A percentile compares a stretch with the other conserved stretches of the same genome.
phyloP scores from a whole-genome alignment of 2,797 vertebrate species.

The Rhincodon typus region DNA sequence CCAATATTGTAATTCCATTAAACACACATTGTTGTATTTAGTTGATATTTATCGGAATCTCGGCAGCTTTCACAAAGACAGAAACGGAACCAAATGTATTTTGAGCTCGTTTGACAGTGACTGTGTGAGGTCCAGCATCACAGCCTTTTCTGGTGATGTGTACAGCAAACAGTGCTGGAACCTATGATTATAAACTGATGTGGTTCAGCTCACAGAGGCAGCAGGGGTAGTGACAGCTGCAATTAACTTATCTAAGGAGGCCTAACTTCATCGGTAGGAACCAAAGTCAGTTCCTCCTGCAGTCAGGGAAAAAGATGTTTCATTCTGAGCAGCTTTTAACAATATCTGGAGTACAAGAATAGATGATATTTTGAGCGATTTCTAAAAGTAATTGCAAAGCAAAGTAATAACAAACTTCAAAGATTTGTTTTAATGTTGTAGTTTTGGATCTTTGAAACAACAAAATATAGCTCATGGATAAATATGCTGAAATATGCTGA shows the following conservation, averaged over 20 bases:
- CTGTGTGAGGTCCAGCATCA: neutral
- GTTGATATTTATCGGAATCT: neutral
- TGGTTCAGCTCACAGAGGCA: neutral
- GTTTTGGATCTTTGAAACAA: neutral
- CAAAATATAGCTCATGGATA: neutral
- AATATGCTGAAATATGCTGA: neutral
- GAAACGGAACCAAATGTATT: neutral
- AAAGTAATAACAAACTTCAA: neutral
- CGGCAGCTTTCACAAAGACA: neutral
- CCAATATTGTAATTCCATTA: neutral
- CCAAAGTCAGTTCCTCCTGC: neutral
- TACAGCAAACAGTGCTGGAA: neutral
- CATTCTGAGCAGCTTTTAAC: neutral
- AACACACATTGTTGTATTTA: neutral
- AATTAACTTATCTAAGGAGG: neutral
- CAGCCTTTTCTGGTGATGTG: neutral
- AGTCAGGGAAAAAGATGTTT: neutral
- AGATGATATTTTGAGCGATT: neutral
- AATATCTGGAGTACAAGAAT: neutral
- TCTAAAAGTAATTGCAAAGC: slow-evolving; percentile 8
- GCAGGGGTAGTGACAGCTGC: neutral
- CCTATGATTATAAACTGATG: slow-evolving; percentile 7
- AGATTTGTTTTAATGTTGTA: neutral
- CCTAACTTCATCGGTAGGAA: neutral
- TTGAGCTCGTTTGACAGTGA: neutral